Evolutionary conservation across 2,888 invertebrate species (phyloP), one percentile per base, ranked within the genome.

Genomic region (Spialia ferax): DNA sequence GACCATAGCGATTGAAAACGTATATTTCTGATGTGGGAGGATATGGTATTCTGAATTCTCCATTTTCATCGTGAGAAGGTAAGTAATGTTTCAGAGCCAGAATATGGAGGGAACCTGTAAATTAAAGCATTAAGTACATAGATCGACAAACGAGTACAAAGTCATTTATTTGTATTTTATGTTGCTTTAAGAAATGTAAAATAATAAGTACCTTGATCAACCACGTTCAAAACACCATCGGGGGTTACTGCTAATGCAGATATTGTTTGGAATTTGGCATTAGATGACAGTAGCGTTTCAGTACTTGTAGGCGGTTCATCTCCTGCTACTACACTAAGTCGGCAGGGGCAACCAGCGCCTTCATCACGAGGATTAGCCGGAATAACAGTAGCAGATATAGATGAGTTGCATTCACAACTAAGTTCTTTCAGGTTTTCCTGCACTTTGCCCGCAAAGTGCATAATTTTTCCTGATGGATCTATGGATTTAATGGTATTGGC

Each of bases 191-290:
- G 23, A 26, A 45, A 26, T 45, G 13, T 4, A 15, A 50, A 10
- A 42, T 57, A n/a, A n/a, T n/a, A n/a, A 10, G 18, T 86, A 92
- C 97, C 97, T 95, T 98, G 98, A 94, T 99, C 99, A 45, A 99
- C 98, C 62, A 99, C 97, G 89, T 99, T 98, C 55, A 99, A 94
- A 66, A 98, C 97, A n/a, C 99, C 99, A 85, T 99, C 98, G 38
- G 99, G 98, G 32, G 99, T 98, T 45, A 99, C 98, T 11, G 98
- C 97, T 50, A 99, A 95, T 11, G 99, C 97, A 45, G 97, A 97
- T 83, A 97, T 97, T 5, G 97, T 96, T 78, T 97, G 97, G 90
- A 99, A 98, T 83, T 97, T 96, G 0, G 98, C 98, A 84, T 98
- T 98, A 4, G 98, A 97, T 1, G 98, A 98, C 22, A 98, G 89